Base-by-base conservation (phyloP, 2,888 invertebrate genomes). In the Erpobdella octoculata region DNA sequence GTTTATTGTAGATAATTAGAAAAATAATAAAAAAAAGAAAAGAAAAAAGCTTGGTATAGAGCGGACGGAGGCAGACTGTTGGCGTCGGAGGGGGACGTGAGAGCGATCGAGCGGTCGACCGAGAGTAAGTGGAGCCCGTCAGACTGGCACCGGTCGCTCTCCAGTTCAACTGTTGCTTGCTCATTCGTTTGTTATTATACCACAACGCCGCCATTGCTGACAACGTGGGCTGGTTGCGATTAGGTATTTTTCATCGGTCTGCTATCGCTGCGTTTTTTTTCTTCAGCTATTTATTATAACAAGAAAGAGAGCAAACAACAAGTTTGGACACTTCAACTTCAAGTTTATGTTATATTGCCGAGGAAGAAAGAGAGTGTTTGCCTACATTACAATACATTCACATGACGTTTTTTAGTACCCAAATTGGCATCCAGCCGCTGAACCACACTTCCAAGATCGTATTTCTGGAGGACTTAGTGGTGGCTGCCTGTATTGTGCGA, bases 101-200 rank as follows among this genome's bases (percentile, higher is more conserved):
- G 62, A 35, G 62, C 15, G 46, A 12, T 46, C 15, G 18, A 35
- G 62, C 33, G 33, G 62, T 62, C 62, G 31, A 35, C 25, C 33
- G 62, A 35, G 36, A 53, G 53, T 53, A 28, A 35, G 70, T 58
- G 70, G 70, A 35, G 58, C 70, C 70, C 25, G 70, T 70, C 70
- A 59, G 70, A 28, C 70, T 70, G 70, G 70, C 70, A 70, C 70
- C 70, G 58, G 37, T 33, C 70, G 61, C 70, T 70, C 70, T 70
- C 70, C 70, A 70, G 59, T 58, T 61, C 58, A 70, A 70, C 70
- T 61, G 70, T 37, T 58, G 59, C 38, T 53, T 53, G 53, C 53
- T 53, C 53, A 53, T 53, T 53, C 53, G 53, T 53, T 53, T 53
- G 9, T 53, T 53, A 53, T 53, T 53, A 25, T 53, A 53, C 53